phyloP scores from a whole-genome alignment of 2,888 invertebrate species.

The Caenorhabditis becei region DNA sequence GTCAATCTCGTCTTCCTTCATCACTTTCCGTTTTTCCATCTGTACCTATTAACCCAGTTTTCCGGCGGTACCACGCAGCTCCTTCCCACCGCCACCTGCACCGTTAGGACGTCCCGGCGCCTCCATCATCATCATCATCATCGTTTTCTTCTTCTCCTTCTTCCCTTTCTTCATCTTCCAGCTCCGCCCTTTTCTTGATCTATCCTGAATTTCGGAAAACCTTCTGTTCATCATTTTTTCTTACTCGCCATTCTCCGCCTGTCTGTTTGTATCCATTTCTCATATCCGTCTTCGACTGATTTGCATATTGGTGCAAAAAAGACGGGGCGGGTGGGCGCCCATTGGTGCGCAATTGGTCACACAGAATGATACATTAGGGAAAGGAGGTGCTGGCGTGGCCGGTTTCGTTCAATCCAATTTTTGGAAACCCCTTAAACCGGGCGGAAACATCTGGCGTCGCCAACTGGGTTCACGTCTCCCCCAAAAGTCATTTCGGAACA shows the following conservation, averaged over 20 bases:
- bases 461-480: slow-evolving; percentile 1
- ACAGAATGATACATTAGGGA: slow-evolving; percentile 60
- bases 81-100: slow-evolving; percentile 56
- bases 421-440: slow-evolving; percentile 30
- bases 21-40: slow-evolving; percentile 26
- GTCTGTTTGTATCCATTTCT: slow-evolving; percentile 42
- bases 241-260: slow-evolving; percentile 3
- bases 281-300: slow-evolving; percentile 44
- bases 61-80: slow-evolving; percentile 51
- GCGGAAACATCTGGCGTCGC: slow-evolving; percentile 62
- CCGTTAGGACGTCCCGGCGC: slow-evolving; percentile 22
- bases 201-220: slow-evolving; percentile 34
- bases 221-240: slow-evolving; percentile 21
- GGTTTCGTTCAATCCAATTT: slow-evolving; percentile 56
- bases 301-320: slow-evolving; percentile 58
- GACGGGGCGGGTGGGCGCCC: slow-evolving; percentile 44
- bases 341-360: slow-evolving; percentile 63
- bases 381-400: slow-evolving; percentile 43
- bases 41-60: slow-evolving; percentile 50
- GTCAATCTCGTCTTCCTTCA: slow-evolving; percentile 19
- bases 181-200: slow-evolving; percentile 35
- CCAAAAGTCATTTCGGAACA: slow-evolving; percentile 58
- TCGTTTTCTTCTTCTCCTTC: slow-evolving; percentile 6
- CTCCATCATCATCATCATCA: neutral
- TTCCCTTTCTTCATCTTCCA: neutral